These are phyloP conservation scores for Spermophilus dauricus DNA, from an alignment of 2,113 vertebrate species.

Conservation along the genomic window DNA sequence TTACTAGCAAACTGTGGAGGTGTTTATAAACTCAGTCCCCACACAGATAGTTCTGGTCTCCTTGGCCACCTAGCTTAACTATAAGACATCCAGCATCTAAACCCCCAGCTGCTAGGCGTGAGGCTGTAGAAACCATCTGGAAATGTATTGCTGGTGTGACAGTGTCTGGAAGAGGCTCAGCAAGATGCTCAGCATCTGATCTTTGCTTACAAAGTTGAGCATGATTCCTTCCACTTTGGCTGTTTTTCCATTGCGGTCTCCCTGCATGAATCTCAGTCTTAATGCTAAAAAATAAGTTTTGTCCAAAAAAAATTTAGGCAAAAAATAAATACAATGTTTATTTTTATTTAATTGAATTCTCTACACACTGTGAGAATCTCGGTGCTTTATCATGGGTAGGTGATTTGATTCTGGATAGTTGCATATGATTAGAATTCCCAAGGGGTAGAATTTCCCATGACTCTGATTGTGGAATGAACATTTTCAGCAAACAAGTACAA, in stretches of 20 bases:
- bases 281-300: not conserved
- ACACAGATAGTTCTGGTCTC: not conserved
- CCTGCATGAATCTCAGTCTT: not conserved
- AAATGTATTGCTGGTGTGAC: not conserved
- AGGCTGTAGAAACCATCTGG: not conserved
- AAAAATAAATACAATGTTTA: not conserved
- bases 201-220: not conserved
- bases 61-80: not conserved
- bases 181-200: not conserved
- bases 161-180: not conserved
- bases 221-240: not conserved
- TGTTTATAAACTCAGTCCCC: not conserved
- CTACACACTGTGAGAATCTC: not conserved
- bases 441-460: too few relatives aligned
- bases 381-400: not conserved
- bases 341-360: slow-evolving; percentile 19
- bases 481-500: slow-evolving; percentile 16
- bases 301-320: not conserved
- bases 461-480: not conserved
- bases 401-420: not conserved
- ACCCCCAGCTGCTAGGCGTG: not conserved
- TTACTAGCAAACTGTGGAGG: not conserved
- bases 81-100: not conserved
- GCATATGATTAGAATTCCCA: not conserved
- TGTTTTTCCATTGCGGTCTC: not conserved